These are phyloP conservation scores for Trichoplusia ni DNA, from an alignment of 1,140 invertebrate species.

Conservation along the genomic window DNA sequence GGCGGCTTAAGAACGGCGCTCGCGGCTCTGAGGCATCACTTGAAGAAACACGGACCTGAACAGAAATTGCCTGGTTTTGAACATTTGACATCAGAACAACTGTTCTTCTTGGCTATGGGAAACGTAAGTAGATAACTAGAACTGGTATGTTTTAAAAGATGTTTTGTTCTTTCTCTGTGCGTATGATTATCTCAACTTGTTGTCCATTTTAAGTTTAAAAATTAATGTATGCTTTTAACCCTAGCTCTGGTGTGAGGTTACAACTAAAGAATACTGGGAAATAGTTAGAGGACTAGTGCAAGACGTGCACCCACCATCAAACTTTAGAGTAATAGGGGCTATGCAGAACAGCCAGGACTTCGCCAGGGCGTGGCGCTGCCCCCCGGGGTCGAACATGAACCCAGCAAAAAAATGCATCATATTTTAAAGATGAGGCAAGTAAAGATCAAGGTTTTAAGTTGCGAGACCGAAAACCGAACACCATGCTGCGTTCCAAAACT, in stretches of 20 bases:
- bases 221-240: no score
- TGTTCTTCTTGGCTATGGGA: slow-evolving; percentile 95
- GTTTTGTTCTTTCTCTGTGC: no score
- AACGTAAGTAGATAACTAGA: no score
- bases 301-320: slow-evolving; percentile 89
- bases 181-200: no score
- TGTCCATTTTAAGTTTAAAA: no score
- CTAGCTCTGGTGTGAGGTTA: slow-evolving; percentile 90
- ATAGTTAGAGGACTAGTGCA: slow-evolving; percentile 86
- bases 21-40: slow-evolving; percentile 86
- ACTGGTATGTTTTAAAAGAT: no score
- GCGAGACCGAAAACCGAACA: no score
- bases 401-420: slow-evolving; percentile 89
- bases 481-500: no score
- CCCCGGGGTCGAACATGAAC: slow-evolving; percentile 90
- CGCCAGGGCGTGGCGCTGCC: slow-evolving; percentile 90
- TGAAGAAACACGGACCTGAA: slow-evolving; percentile 83
- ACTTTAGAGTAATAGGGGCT: slow-evolving; percentile 90
- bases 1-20: slow-evolving; percentile 92
- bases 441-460: not conserved
- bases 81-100: slow-evolving; percentile 88
- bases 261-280: slow-evolving; percentile 84
- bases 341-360: slow-evolving; percentile 94
- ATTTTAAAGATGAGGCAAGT: slow-evolving; percentile 62
- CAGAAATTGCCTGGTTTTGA: slow-evolving; percentile 89